Base-by-base conservation (phyloP, 2,797 vertebrate genomes). In the Cryptoblepharus egeriae region DNA sequence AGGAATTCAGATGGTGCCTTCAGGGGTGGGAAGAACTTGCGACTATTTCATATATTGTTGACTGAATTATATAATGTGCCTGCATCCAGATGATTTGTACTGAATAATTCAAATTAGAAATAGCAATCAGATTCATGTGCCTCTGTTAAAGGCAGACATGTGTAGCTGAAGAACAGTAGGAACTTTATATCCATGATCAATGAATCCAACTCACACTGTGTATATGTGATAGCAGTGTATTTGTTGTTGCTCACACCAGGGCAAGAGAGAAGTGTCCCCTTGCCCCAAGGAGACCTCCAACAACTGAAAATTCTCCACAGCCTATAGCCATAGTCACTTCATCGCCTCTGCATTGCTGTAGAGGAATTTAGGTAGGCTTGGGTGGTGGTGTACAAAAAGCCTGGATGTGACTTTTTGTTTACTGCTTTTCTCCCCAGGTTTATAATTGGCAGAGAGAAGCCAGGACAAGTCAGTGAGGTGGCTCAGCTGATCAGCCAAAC, bases 401-500 rank as follows among this genome's bases (percentile, higher is more conserved):
- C 11, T 35, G 42, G 12, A 2, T 71, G 67, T 61, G 3, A 49
- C 72, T 79, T 52, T 35, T 12, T 85, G 77, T 89, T 82, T 58
- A 13, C 74, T 92, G 0, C 69, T 92, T 71, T 92, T 94, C 90
- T 84, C 75, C 91, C 76, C 95, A 99, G 99, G 93, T 99, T 99
- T 90, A 93, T 98, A 91, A 99, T 99, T 92, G 99, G 99, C 37
- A 97, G 99, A 87, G 99, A 99, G 94, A 98, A 97, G n/a, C 98
- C 99, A 0, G 99, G 98, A 70, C 98, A 99, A 96, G 97, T 98
- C 92, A 99, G 98, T 11, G 99, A 99, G 92, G 99, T 99, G 89
- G 98, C 98, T 1, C 97, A 98, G 37, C 93, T 99, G 91, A 99
- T 99, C 90, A 99, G 98, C 91, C 99, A 99, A 92, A 99, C 99